These are phyloP conservation scores for Brenthis ino DNA, from an alignment of 2,888 invertebrate species.

Conservation along the genomic window DNA sequence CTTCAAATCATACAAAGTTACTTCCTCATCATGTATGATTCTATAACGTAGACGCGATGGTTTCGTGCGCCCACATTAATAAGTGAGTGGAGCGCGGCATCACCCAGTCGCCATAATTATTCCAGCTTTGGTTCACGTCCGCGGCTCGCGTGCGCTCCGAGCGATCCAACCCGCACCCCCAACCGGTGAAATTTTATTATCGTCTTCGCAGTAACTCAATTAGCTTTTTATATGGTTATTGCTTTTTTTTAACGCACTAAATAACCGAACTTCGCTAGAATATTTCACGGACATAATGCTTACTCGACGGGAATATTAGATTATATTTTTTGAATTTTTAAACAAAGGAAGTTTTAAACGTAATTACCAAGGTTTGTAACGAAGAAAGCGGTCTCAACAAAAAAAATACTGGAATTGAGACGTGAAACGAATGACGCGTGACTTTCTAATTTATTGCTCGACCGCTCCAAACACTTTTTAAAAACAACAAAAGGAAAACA, in stretches of 20 bases:
- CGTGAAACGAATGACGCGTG: constrained; percentile 44
- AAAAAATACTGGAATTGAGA: constrained; percentile 49
- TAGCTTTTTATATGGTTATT: constrained; percentile 3
- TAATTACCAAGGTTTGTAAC: constrained; percentile 51
- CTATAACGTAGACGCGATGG: no score
- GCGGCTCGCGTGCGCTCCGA: neutral
- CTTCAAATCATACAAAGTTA: no score
- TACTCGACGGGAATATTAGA: constrained; percentile 12
- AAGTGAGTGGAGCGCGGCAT: neutral
- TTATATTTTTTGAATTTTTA: constrained; percentile 29
- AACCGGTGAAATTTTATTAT: constrained; percentile 15
- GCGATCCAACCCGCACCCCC: neutral
- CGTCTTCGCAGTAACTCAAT: constrained; percentile 10
- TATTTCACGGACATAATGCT: constrained; percentile 25
- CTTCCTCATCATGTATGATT: no score
- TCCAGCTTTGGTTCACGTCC: neutral
- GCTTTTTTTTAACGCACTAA: constrained; percentile 13
- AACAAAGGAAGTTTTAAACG: constrained; percentile 49
- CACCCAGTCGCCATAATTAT: neutral
- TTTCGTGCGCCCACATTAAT: no score
- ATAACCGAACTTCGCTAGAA: constrained; percentile 13
- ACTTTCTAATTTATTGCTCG: constrained; percentile 73
- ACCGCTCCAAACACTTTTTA: constrained; percentile 47
- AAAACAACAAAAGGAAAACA: constrained; percentile 54
- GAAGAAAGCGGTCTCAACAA: constrained; percentile 61